These are phyloP conservation scores for Lophius americanus DNA, from an alignment of 2,797 vertebrate genomes.

Conservation along the genomic window DNA sequence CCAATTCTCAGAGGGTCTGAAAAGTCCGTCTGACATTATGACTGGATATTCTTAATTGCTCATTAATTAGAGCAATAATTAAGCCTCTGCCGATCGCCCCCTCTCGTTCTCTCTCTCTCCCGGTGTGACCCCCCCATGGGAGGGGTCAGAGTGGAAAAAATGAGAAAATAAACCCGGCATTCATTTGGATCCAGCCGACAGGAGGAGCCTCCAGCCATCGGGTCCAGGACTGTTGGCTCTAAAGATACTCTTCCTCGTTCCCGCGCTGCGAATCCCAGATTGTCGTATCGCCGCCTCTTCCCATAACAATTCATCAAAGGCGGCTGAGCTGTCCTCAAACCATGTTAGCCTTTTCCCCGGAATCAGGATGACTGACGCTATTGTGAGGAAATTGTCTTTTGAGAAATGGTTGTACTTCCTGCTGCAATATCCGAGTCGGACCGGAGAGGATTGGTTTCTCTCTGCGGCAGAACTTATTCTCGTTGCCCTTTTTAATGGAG, in stretches of 20 bases:
- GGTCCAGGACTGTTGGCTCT: conserved; percentile 54
- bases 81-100: conserved; percentile 5
- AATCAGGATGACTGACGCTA: conserved; percentile 58
- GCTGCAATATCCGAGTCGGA: conserved; percentile 61
- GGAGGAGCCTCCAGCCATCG: conserved; percentile 39
- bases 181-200: conserved; percentile 32
- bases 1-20: not conserved
- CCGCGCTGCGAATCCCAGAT: conserved; percentile 69
- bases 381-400: conserved; percentile 72
- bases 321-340: conserved; percentile 64
- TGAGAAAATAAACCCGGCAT: conserved; percentile 29
- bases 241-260: conserved; percentile 70
- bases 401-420: conserved; percentile 60
- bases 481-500: conserved; percentile 40
- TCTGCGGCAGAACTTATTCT: conserved; percentile 32
- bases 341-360: conserved; percentile 65
- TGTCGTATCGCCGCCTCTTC: conserved; percentile 71
- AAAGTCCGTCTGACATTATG: conserved; percentile 40
- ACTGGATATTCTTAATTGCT: conserved; percentile 45
- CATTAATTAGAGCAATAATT: conserved; percentile 49
- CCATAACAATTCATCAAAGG: conserved; percentile 79
- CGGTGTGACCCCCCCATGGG: conserved; percentile 27
- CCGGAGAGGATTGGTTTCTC: conserved; percentile 53
- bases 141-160: conserved; percentile 23
- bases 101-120: not conserved